phyloP scores from a whole-genome alignment of 2,888 invertebrate genomes.

The Acanthococcus lagerstroemiae region DNA sequence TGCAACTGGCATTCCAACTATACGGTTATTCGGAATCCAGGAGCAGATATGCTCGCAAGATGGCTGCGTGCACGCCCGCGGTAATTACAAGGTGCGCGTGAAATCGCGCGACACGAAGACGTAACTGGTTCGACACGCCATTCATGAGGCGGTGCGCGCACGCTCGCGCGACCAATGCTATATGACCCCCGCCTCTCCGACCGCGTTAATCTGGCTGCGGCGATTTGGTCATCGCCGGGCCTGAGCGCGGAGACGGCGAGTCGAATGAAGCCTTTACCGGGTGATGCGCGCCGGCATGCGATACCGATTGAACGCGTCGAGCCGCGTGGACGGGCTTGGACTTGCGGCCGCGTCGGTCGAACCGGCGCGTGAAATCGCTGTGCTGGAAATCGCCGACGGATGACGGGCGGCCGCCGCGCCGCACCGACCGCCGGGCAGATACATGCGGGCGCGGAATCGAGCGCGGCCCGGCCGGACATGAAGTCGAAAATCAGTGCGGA shows the following conservation, averaged over 20 bases:
- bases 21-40: no score
- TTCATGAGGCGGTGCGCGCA: not conserved
- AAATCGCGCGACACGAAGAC: not conserved
- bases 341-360: no score
- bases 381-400: no score
- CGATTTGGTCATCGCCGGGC: not conserved
- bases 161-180: not conserved
- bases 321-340: no score
- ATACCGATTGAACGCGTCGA: no score
- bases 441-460: no score
- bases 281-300: no score
- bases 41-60: no score
- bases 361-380: no score
- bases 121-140: not conserved
- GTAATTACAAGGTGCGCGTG: not conserved
- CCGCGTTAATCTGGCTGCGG: not conserved
- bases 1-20: no score
- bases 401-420: no score
- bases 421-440: no score
- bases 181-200: not conserved
- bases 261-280: not conserved
- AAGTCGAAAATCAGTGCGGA: constrained; percentile 29
- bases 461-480: not conserved
- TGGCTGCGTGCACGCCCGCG: not conserved
- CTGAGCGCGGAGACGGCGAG: not conserved